Conservation (phyloP, 35 echinoderm and acorn worm genomes). For the Ptychodera flava region DNA sequence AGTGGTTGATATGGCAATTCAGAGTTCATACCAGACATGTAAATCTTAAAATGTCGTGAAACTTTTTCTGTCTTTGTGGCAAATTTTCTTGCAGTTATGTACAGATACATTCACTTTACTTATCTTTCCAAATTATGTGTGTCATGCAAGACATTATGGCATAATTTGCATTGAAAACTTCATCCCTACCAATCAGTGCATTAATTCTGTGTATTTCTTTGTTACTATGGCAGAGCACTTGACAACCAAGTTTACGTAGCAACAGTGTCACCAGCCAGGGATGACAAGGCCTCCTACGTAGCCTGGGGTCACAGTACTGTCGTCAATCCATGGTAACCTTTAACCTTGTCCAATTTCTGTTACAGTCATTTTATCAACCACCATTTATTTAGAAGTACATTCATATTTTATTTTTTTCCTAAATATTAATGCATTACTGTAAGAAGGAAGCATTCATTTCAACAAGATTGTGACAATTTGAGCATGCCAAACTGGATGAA, state of each 20-base stretch:
- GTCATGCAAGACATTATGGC: too few relatives aligned
- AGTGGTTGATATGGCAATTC: too few relatives aligned
- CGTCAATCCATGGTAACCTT: slow-evolving; percentile 82
- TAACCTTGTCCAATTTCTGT: not conserved
- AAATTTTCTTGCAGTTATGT: too few relatives aligned
- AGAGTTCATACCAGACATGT: too few relatives aligned
- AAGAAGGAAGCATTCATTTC: not conserved
- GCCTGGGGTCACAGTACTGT: slow-evolving; percentile 95
- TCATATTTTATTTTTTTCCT: not conserved
- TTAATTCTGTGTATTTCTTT: slow-evolving; percentile 2
- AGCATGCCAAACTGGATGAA: not conserved
- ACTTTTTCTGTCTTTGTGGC: too few relatives aligned
- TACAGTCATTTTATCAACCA: not conserved
- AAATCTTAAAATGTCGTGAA: too few relatives aligned
- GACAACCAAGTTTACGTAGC: slow-evolving; percentile 90
- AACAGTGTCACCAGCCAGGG: slow-evolving; percentile 74
- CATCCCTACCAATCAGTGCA: not conserved
- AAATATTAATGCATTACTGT: not conserved
- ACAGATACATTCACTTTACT: too few relatives aligned
- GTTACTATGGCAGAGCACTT: slow-evolving; percentile 45
- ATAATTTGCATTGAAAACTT: too few relatives aligned
- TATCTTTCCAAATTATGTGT: too few relatives aligned
- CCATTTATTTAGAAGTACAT: not conserved
- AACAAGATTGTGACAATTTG: not conserved
- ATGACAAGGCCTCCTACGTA: slow-evolving; percentile 60